Evolutionary conservation across 2,113 vertebrate species (phyloP), one percentile per base, ranked within the genome.

Genomic region (Eulemur macaco): DNA sequence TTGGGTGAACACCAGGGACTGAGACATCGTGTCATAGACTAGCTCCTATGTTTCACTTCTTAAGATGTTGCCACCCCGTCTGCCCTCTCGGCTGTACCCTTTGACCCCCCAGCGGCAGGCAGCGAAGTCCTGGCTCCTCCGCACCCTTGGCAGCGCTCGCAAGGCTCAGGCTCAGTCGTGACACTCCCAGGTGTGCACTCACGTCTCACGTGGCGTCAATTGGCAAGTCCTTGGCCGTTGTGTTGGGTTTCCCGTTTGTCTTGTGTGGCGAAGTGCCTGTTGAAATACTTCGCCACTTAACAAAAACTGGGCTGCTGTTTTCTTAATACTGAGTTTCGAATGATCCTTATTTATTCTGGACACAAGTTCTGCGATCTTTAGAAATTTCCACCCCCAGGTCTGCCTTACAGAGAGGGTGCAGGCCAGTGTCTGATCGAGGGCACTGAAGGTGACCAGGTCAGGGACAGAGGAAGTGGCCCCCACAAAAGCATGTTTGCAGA

Each of bases 161-260:
- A 45, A 2, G 0, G 18, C 14, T 5, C 45, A 0, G 18, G 39
- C 47, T 39, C 37, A 2, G 3, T 37, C 6, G 54, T 4, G 8
- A 10, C 25, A 25, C 12, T 20, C 18, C 3, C 4, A 5, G 13
- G 21, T 3, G 8, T 11, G 31, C 37, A 8, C 13, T 3, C 3
- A 8, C 4, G 25, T 13, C 29, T 45, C 15, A 2, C 3, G 2
- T 29, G 69, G 21, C 13, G n/a, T 3, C 54, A 21, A 52, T 8
- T 37, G 77, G 45, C 42, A 20, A 31, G 66, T 63, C 8, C n/a
- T 12, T 27, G 14, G 42, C 4, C 2, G 18, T 0, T 14, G 52
- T 20, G 42, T 2, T 9, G 42, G 69, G 23, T 4, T 25, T n/a
- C 34, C 25, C 37, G 34, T 27, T 0, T 4, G 7, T 80, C 10